Percentiles rank a stretch among this genome's conserved stretches.
Evolutionary conservation across 2,113 vertebrate species (phyloP).

Genomic region (Lutjanus erythropterus): DNA sequence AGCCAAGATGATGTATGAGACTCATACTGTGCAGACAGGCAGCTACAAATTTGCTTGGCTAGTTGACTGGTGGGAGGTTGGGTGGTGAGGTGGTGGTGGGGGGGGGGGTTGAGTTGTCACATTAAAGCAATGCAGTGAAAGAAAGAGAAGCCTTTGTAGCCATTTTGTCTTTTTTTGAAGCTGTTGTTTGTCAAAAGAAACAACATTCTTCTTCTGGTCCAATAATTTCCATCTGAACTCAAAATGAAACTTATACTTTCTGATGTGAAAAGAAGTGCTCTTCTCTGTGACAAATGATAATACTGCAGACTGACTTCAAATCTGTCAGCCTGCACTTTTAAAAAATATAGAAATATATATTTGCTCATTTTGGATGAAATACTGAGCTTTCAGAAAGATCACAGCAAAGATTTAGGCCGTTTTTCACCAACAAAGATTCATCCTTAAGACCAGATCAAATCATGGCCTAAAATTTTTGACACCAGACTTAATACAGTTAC

Average conservation of each 20-base stretch:
- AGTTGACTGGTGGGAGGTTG: conserved; percentile 75
- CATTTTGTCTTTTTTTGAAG: conserved; percentile 52
- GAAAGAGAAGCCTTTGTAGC: conserved; percentile 61
- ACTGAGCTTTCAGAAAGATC: not conserved
- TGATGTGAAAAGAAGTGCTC: conserved; percentile 32
- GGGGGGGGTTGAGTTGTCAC: conserved; percentile 54
- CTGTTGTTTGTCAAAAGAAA: conserved; percentile 67
- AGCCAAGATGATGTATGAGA: conserved; percentile 85
- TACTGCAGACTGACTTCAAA: conserved; percentile 32
- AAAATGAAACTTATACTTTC: conserved; percentile 32
- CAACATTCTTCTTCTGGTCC: conserved; percentile 53
- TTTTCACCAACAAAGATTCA: too few species aligned
- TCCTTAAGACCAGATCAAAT: too few species aligned
- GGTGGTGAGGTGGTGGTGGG: conserved; percentile 13
- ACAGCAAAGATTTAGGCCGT: not conserved
- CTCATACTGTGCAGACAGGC: conserved; percentile 82
- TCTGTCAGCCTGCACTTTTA: not conserved
- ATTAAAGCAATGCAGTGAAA: conserved; percentile 59
- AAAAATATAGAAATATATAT: not conserved
- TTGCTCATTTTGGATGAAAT: not conserved
- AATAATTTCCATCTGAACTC: conserved; percentile 74
- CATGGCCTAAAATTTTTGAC: too few species aligned
- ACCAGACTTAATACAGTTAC: too few species aligned
- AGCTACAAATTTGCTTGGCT: conserved; percentile 85
- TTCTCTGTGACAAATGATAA: conserved; percentile 60